phyloP scores from a whole-genome alignment of 2,797 vertebrate genomes.

The Zalophus californianus region DNA sequence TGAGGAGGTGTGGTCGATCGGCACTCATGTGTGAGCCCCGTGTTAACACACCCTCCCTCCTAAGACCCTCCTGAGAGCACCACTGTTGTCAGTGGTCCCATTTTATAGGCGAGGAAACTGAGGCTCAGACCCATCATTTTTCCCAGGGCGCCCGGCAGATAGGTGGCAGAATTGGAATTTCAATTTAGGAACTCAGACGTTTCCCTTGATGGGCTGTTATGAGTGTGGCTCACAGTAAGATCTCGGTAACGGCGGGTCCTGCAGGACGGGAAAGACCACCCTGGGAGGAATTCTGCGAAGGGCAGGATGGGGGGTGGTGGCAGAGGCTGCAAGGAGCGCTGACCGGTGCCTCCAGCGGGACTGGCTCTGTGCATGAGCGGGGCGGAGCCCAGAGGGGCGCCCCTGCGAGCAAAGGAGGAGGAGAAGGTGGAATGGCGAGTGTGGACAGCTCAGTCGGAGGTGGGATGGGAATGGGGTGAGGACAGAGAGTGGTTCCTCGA shows the following conservation, averaged over 20 bases:
- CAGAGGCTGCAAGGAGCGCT: background rate
- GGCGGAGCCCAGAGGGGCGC: rapidly evolving
- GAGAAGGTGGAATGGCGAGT: rapidly evolving
- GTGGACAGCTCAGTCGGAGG: background rate
- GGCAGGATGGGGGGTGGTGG: background rate
- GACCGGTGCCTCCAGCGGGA: too few species aligned
- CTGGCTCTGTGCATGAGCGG: background rate
- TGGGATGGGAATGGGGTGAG: rapidly evolving
- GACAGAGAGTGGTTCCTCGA: background rate
- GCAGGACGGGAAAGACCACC: background rate
- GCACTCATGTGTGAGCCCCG: background rate
- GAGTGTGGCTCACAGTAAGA: background rate
- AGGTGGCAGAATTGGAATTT: background rate
- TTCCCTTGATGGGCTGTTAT: background rate
- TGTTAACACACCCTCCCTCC: background rate
- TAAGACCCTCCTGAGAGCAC: background rate
- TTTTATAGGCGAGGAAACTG: background rate
- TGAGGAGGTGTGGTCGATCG: rapidly evolving
- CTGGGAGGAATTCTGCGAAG: background rate
- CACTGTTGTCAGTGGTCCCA: background rate
- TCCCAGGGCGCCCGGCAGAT: background rate
- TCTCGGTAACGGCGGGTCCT: too few species aligned
- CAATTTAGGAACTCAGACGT: background rate
- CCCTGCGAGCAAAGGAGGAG: background rate
- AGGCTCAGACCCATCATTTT: background rate